phyloP scores from a whole-genome alignment of 2,888 invertebrate genomes.

The Harpagoxenus sublaevis region DNA sequence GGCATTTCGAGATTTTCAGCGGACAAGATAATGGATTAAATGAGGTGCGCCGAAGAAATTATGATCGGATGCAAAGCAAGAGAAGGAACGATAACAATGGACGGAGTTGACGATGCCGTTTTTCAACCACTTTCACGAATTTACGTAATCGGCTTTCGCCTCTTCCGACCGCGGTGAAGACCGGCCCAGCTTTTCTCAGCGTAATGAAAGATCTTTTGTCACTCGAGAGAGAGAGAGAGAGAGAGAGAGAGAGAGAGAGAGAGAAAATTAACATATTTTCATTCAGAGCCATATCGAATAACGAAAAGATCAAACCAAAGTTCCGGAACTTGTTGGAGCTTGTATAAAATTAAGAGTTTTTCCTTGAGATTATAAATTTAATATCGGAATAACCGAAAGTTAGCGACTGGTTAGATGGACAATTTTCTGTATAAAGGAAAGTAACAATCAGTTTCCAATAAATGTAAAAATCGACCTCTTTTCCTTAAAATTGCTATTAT shows the following conservation, averaged over 20 bases:
- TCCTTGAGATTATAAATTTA: not conserved
- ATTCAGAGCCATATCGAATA: constrained; percentile 15
- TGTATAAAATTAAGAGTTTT: constrained; percentile 14
- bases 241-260: constrained; percentile 21
- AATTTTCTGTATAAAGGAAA: not conserved
- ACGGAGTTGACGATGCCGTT: constrained; percentile 27
- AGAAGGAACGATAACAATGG: constrained; percentile 48
- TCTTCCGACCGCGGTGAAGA: constrained; percentile 8
- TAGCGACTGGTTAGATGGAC: not conserved
- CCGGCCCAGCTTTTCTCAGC: constrained; percentile 20
- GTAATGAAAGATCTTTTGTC: constrained; percentile 49
- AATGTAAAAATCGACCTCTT: not conserved
- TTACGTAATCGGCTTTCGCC: constrained; percentile 58
- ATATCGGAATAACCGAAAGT: not conserved
- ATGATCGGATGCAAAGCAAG: constrained; percentile 42
- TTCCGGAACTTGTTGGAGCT: not conserved
- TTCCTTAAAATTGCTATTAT: not conserved
- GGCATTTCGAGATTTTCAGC: not conserved
- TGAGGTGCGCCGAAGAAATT: constrained; percentile 37
- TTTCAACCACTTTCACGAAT: constrained; percentile 52
- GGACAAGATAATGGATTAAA: constrained; percentile 43
- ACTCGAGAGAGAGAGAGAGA: constrained; percentile 17
- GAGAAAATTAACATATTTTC: constrained; percentile 42
- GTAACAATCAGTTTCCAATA: not conserved
- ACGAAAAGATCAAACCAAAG: constrained; percentile 28